Base-by-base conservation (phyloP, 2,888 invertebrate genomes). In the Steinernema carpocapsae region DNA sequence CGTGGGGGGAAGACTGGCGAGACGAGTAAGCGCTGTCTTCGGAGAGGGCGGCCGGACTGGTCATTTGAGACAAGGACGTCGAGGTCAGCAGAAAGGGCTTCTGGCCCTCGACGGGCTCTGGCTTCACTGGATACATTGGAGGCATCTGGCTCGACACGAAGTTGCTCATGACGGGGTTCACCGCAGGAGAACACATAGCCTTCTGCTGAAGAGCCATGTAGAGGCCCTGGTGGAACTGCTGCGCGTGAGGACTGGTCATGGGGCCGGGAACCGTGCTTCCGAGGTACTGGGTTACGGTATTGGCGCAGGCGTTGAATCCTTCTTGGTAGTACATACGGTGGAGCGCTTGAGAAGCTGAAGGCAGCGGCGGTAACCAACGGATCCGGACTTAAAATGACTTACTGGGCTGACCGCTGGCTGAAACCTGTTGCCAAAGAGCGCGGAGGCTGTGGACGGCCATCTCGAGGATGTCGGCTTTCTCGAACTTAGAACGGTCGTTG, bases 381-480 rank as follows among this genome's bases (percentile, higher is more conserved):
- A n/a, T 6, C 51, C 6, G 22, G 6, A 14, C 24, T 26, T 6
- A 24, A 14, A 12, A 56, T 10, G 64, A 64, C 64, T 64, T 64
- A 64, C 64, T 26, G 17, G 64, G 64, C 14, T 64, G 64, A 3
- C 64, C 64, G 14, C 64, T 64, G 3, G 64, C 64, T 1, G 64
- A 64, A 17, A 64, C 64, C 14, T 64, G 64, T 32, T 64, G 64
- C 64, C 64, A 64, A n/a, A 64, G 64, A 7, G 64, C 64, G 12
- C 64, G 64, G 14, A 64, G 37, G n/a, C 64, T 64, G 32, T 64
- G 64, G 29, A 97, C 95, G 0, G 96, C 95, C 94, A 95, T 94
- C 89, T 97, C 96, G 79, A 97, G 90, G 81, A 97, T 96, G 88
- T 97, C 96, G 1, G 96, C 96, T 88, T 97, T 97, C 88, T 97